Percentiles rank a stretch among this genome's conserved stretches.
Conservation (phyloP, 2,113 vertebrate species). For the Apodemus sylvaticus region DNA sequence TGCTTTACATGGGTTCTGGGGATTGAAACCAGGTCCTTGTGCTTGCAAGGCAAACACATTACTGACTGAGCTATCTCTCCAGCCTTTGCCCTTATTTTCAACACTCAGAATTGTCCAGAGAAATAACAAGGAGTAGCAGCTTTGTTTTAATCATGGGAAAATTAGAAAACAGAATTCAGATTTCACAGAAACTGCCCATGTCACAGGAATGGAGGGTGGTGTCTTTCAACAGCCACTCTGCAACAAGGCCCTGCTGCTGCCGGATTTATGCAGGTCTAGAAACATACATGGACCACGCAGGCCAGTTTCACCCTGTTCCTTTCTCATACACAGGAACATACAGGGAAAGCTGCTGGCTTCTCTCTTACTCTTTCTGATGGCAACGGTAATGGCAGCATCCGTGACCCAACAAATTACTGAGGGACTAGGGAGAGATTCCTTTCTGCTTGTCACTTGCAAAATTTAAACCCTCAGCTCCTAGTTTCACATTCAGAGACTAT, state of each 20-base stretch:
- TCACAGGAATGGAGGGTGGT: neutral
- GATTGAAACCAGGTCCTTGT: neutral
- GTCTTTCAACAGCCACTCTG: neutral
- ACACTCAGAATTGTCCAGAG: neutral
- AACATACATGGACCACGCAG: neutral
- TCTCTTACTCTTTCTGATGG: neutral
- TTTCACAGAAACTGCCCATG: neutral
- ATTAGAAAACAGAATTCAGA: slow-evolving; percentile 8
- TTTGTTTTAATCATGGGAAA: neutral
- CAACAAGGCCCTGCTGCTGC: neutral
- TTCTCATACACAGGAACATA: neutral
- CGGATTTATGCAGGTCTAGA: neutral
- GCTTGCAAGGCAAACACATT: neutral
- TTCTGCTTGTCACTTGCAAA: slow-evolving; percentile 26
- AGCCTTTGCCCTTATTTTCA: slow-evolving; percentile 8
- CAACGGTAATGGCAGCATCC: neutral
- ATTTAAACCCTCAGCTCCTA: neutral
- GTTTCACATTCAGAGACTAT: neutral
- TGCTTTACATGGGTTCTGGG: neutral
- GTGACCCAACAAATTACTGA: neutral
- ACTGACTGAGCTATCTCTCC: neutral
- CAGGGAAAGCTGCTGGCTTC: neutral
- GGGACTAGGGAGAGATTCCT: neutral
- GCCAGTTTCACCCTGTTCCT: neutral
- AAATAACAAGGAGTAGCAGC: neutral